Conservation (phyloP, 2,888 invertebrate genomes). For the Thymelicus acteon region DNA sequence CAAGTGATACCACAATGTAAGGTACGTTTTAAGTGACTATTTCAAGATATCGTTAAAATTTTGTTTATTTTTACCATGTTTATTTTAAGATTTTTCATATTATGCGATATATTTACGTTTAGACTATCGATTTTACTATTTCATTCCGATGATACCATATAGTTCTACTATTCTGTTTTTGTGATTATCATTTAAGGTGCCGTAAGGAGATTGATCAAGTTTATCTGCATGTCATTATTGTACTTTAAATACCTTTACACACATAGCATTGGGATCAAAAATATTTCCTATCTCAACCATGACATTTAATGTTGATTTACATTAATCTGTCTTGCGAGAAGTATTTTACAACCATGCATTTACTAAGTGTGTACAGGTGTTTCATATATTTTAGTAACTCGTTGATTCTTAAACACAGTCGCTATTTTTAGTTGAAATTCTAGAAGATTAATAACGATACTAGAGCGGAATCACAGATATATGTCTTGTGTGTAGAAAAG, state of each 20-base stretch:
- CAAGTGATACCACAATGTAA: background rate
- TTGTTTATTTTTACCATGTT: slow-evolving; percentile 59
- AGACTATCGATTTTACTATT: slow-evolving; percentile 66
- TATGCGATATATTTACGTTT: slow-evolving; percentile 52
- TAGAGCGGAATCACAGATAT: slow-evolving; percentile 12
- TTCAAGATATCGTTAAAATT: slow-evolving; percentile 50
- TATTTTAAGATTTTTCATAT: slow-evolving; percentile 48
- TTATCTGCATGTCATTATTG: slow-evolving; percentile 40
- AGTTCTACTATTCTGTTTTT: slow-evolving; percentile 42
- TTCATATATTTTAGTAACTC: slow-evolving; percentile 43
- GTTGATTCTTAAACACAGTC: slow-evolving; percentile 61
- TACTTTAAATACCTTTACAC: slow-evolving; percentile 46
- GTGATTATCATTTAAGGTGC: slow-evolving; percentile 38
- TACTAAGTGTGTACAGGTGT: slow-evolving; percentile 50
- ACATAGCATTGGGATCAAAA: slow-evolving; percentile 41
- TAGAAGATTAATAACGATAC: slow-evolving; percentile 14
- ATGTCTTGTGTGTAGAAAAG: slow-evolving; percentile 22
- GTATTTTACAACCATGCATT: slow-evolving; percentile 12
- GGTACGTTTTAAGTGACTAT: slow-evolving; percentile 47
- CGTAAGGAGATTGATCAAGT: slow-evolving; percentile 33
- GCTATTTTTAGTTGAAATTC: slow-evolving; percentile 48
- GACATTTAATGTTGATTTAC: slow-evolving; percentile 17
- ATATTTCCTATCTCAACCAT: slow-evolving; percentile 37
- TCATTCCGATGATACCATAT: slow-evolving; percentile 65
- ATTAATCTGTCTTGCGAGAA: slow-evolving; percentile 2